These are phyloP conservation scores for Ochropleura leucogaster DNA, from an alignment of 2,888 invertebrate genomes.

Conservation along the genomic window DNA sequence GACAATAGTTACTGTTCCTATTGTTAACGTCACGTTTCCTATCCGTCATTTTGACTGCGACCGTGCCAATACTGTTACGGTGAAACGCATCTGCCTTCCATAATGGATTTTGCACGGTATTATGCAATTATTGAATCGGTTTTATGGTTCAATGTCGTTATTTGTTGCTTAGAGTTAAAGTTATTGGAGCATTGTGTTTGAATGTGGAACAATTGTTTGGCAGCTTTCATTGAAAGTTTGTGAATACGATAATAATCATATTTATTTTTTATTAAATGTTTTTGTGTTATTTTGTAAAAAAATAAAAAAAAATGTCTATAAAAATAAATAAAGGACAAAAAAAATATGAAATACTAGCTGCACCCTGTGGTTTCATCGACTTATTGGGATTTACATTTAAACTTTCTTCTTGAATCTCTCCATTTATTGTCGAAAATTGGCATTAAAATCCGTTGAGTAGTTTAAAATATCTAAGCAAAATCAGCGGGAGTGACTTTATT, in stretches of 20 bases:
- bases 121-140: slow-evolving; percentile 58
- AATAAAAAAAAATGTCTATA: no score
- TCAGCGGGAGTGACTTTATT: no score
- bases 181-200: slow-evolving; percentile 41
- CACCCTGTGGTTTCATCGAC: no score
- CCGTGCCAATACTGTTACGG: slow-evolving; percentile 62
- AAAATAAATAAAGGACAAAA: no score
- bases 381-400: no score
- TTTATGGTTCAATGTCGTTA: slow-evolving; percentile 50
- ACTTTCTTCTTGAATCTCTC: no score
- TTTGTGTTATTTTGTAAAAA: no score
- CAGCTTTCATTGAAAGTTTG: slow-evolving; percentile 27
- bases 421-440: no score
- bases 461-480: no score
- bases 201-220: slow-evolving; percentile 9
- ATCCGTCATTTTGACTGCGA: slow-evolving; percentile 78
- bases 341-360: no score
- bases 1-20: slow-evolving; percentile 72
- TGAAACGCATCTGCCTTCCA: slow-evolving; percentile 59
- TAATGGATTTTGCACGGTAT: slow-evolving; percentile 65
- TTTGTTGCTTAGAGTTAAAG: slow-evolving; percentile 26
- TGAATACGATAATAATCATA: background rate
- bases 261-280: no score
- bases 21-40: slow-evolving; percentile 82
- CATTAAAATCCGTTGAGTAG: no score